These are phyloP conservation scores for Galeopsomyia nigrocyanea DNA, from an alignment of 2,888 invertebrate genomes.

Conservation along the genomic window DNA sequence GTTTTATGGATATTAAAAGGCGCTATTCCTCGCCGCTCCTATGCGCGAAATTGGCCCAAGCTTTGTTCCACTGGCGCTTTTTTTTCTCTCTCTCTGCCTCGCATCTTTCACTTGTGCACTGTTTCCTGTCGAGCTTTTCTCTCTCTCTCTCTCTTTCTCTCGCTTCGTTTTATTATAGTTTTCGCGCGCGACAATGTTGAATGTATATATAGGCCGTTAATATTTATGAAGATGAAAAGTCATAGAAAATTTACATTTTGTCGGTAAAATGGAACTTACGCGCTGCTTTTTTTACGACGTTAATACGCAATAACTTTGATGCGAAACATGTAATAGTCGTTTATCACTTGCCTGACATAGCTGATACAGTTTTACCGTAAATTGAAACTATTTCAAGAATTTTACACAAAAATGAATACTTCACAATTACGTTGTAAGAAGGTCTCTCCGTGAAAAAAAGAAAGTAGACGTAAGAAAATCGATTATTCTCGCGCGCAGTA, in stretches of 20 bases:
- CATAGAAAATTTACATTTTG: conserved; percentile 5
- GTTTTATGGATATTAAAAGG: conserved; percentile 34
- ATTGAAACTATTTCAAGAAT: no score
- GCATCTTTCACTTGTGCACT: not conserved
- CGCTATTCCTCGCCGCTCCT: not conserved
- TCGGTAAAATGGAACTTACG: not conserved
- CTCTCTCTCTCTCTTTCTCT: not conserved
- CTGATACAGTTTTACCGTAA: no score
- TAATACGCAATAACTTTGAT: conserved; percentile 9
- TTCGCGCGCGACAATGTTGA: not conserved
- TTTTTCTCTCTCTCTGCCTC: not conserved
- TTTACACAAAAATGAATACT: no score
- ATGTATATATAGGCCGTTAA: not conserved
- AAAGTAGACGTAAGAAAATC: no score
- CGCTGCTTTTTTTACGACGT: not conserved
- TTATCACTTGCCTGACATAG: no score
- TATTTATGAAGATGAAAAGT: conserved; percentile 1
- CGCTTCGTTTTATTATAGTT: no score
- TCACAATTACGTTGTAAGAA: no score
- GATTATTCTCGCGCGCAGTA: no score
- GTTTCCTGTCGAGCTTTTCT: not conserved
- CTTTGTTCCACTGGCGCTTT: not conserved
- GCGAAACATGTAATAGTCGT: no score
- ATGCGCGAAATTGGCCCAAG: conserved; percentile 13
- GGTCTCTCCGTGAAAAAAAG: no score